These are phyloP conservation scores for Cladopsammia gracilis DNA, from an alignment of 64 coral and sea anemone species.

Conservation along the genomic window DNA sequence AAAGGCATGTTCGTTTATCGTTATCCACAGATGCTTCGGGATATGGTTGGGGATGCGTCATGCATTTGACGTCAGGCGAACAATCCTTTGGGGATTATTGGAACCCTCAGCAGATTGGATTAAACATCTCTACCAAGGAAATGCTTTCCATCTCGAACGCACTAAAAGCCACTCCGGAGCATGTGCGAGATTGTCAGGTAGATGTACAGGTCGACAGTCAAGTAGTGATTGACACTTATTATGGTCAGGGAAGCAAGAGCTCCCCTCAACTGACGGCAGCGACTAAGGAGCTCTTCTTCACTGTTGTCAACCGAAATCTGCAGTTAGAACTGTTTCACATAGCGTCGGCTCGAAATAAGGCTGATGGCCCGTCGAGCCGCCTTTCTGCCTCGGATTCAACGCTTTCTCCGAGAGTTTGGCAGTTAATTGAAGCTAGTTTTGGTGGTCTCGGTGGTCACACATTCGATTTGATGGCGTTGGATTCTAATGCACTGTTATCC, in stretches of 20 bases:
- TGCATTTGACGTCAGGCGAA: not conserved
- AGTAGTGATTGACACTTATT: no score
- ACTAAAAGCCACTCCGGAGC: not conserved
- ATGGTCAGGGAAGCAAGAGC: not conserved
- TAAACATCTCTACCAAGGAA: not conserved
- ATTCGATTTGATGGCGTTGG: slow-evolving; percentile 11
- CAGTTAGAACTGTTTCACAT: slow-evolving; percentile 4
- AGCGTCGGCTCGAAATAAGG: not conserved
- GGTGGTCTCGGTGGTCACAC: not conserved
- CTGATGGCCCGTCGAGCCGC: slow-evolving; percentile 1
- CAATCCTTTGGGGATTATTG: not conserved
- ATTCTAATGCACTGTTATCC: not conserved
- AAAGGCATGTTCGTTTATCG: slow-evolving; percentile 3
- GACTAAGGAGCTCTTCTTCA: slow-evolving; percentile 17
- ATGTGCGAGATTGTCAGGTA: no score
- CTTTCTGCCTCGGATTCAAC: not conserved
- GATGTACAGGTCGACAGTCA: no score
- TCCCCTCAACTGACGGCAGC: not conserved
- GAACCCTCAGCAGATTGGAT: not conserved
- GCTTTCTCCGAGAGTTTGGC: not conserved
- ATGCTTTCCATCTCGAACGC: not conserved
- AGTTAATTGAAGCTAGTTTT: not conserved
- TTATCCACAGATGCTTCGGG: not conserved
- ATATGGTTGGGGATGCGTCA: not conserved
- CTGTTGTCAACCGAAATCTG: not conserved